These are phyloP conservation scores for Cyrtonyx montezumae DNA, from an alignment of 2,113 vertebrate species.

Conservation along the genomic window DNA sequence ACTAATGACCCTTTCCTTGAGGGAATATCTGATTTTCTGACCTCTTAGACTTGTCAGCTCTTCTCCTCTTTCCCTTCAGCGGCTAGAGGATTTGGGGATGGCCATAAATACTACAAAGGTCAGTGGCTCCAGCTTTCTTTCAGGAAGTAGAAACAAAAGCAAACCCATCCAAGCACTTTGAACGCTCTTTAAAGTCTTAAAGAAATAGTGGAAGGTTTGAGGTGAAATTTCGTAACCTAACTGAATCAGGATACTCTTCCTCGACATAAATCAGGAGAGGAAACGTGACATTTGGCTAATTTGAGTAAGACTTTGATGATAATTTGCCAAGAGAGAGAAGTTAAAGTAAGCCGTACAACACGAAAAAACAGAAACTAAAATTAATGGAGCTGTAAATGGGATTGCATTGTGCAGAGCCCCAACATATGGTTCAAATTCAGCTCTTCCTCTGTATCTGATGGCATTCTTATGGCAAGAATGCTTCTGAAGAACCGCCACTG, in stretches of 20 bases:
- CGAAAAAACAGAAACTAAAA: constrained; percentile 56
- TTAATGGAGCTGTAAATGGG: constrained; percentile 30
- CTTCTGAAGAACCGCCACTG: constrained; percentile 11
- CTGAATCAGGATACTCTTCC: neutral
- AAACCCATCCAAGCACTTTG: neutral
- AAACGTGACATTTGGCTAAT: constrained; percentile 1
- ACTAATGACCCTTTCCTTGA: neutral
- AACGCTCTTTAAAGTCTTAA: neutral
- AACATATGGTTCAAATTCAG: constrained; percentile 29
- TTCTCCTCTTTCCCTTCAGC: neutral
- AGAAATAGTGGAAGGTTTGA: neutral
- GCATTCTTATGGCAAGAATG: constrained; percentile 6
- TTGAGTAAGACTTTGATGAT: constrained; percentile 18
- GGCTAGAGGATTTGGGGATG: neutral
- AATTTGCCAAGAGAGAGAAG: neutral
- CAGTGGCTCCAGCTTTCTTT: neutral
- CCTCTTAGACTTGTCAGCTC: neutral
- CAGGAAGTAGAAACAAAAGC: constrained; percentile 46
- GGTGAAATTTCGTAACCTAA: neutral
- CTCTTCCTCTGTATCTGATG: constrained; percentile 43
- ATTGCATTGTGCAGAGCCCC: neutral
- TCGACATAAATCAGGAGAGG: neutral
- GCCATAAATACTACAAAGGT: neutral
- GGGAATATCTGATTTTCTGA: neutral
- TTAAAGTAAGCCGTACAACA: constrained; percentile 17